phyloP scores from a whole-genome alignment of 2,797 vertebrate species.

The Tolypeutes matacus region DNA sequence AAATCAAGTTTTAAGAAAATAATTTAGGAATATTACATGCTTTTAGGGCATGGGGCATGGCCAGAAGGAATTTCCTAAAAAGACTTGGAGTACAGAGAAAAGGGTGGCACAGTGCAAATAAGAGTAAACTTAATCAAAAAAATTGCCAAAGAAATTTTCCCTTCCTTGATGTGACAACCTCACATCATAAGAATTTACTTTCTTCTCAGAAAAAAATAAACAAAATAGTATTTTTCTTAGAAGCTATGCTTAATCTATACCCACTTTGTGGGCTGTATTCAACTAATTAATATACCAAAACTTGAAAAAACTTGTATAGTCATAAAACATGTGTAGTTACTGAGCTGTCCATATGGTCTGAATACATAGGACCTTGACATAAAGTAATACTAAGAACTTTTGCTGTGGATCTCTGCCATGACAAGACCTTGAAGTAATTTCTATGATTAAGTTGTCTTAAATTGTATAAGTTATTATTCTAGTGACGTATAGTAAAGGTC shows the following conservation, averaged over 20 bases:
- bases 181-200: neutral
- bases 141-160: neutral
- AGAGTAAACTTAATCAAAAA: constrained; percentile 52
- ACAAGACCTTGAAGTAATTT: neutral
- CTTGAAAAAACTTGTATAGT: neutral
- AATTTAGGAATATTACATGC: constrained; percentile 69
- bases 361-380: neutral
- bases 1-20: constrained; percentile 75
- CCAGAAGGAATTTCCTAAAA: constrained; percentile 68
- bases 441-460: constrained; percentile 1
- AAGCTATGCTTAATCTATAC: neutral
- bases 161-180: constrained; percentile 1
- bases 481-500: neutral
- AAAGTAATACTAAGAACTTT: neutral
- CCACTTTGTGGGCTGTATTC: neutral
- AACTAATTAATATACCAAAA: neutral
- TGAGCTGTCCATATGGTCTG: neutral
- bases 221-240: neutral
- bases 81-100: constrained; percentile 35
- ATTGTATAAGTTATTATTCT: neutral
- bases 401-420: neutral
- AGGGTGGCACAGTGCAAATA: constrained; percentile 41
- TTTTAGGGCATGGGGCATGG: constrained; percentile 19
- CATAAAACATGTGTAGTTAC: neutral
- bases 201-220: neutral